Evolutionary conservation across 2,797 vertebrate genomes (phyloP).

Genomic region (Argentina silus): DNA sequence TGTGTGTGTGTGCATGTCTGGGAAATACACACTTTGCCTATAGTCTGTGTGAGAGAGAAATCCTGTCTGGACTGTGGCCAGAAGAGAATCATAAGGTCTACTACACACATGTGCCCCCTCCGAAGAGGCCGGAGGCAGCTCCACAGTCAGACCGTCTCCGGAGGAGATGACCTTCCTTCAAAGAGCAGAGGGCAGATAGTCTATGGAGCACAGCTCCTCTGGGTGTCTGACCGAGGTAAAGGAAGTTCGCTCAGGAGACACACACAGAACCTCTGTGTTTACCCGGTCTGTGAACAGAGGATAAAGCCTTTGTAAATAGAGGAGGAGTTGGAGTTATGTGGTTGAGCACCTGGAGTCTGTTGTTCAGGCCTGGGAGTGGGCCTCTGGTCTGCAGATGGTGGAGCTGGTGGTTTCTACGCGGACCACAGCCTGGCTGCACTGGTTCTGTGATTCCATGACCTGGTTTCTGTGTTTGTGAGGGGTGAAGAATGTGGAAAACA

Average conservation of each 20-base stretch:
- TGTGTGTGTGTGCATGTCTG: not conserved
- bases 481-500: slow-evolving; percentile 53
- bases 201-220: slow-evolving; percentile 72
- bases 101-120: slow-evolving; percentile 33
- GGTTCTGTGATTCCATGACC: slow-evolving; percentile 57
- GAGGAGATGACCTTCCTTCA: slow-evolving; percentile 73
- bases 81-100: not conserved
- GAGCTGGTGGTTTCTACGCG: slow-evolving; percentile 41
- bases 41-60: not conserved
- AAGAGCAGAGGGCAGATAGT: slow-evolving; percentile 68
- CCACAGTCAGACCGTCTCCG: slow-evolving; percentile 47
- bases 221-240: slow-evolving; percentile 64
- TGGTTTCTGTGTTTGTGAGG: slow-evolving; percentile 52
- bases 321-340: slow-evolving; percentile 17
- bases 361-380: slow-evolving; percentile 41
- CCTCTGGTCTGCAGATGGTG: slow-evolving; percentile 61
- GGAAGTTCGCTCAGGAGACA: slow-evolving; percentile 50
- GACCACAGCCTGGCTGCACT: slow-evolving; percentile 27
- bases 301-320: slow-evolving; percentile 18
- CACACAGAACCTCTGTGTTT: slow-evolving; percentile 12
- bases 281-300: slow-evolving; percentile 25
- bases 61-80: not conserved
- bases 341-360: slow-evolving; percentile 11
- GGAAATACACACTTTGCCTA: not conserved
- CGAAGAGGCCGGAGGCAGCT: slow-evolving; percentile 58